A percentile compares a stretch with the other conserved stretches of the same genome.
These are phyloP conservation scores for Osmerus eperlanus DNA, from an alignment of 2,113 vertebrate genomes.

Conservation along the genomic window DNA sequence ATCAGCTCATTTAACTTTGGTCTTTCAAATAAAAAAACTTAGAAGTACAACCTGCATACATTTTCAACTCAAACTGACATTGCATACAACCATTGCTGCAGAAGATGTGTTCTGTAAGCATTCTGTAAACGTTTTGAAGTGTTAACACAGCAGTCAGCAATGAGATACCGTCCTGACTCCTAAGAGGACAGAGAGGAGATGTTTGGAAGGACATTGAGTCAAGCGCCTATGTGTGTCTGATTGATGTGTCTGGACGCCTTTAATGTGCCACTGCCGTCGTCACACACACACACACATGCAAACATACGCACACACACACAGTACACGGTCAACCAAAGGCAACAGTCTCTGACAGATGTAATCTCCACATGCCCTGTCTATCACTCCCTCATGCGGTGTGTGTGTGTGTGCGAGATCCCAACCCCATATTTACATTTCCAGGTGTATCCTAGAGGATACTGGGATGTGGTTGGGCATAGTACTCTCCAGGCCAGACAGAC, in stretches of 20 bases:
- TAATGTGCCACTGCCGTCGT: slow-evolving; percentile 40
- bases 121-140: slow-evolving; percentile 1
- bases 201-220: slow-evolving; percentile 32
- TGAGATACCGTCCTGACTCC: slow-evolving; percentile 36
- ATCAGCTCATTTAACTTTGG: no score
- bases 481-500: no score
- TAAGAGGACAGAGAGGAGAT: slow-evolving; percentile 32
- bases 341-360: slow-evolving; percentile 36
- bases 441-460: no score
- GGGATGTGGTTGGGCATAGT: no score
- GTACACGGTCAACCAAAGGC: slow-evolving; percentile 36
- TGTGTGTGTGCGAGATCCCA: no score
- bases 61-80: slow-evolving; percentile 14
- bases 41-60: no score
- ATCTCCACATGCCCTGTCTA: slow-evolving; percentile 19
- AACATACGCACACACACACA: background rate
- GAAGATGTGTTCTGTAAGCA: background rate
- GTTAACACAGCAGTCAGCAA: slow-evolving; percentile 20
- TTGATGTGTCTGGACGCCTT: slow-evolving; percentile 62
- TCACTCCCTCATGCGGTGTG: no score
- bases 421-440: no score
- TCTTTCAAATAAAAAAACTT: no score
- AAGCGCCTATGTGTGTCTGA: slow-evolving; percentile 57
- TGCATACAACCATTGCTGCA: slow-evolving; percentile 24
- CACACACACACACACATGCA: background rate